Conservation (phyloP, 2,888 invertebrate genomes). For the Keiferia lycopersicella region DNA sequence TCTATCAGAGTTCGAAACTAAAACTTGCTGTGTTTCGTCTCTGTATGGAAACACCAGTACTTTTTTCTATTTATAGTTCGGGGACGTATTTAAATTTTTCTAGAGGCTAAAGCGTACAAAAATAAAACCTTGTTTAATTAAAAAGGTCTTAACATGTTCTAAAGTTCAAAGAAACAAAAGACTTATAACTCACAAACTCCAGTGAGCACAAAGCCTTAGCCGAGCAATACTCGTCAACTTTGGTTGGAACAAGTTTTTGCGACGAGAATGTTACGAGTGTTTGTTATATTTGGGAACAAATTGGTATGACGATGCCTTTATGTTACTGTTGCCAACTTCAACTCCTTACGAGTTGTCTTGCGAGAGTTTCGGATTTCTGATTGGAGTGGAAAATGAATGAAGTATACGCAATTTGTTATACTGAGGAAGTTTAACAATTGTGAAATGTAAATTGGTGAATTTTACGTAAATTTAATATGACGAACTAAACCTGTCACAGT, state of each 20-base stretch:
- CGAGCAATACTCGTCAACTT: background rate
- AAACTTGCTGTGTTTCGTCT: too few species aligned
- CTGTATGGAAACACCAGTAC: too few species aligned
- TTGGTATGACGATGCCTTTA: background rate
- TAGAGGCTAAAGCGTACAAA: too few species aligned
- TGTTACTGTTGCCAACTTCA: background rate
- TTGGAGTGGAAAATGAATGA: background rate
- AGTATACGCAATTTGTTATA: background rate
- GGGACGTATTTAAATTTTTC: too few species aligned
- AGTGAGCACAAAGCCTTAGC: background rate
- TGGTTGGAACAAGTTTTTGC: constrained; percentile 1
- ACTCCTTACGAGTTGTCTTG: background rate
- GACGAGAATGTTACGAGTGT: background rate
- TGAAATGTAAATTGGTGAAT: too few species aligned
- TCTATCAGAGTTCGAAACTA: too few species aligned
- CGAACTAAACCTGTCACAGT: too few species aligned
- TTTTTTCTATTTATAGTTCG: too few species aligned
- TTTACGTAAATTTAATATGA: too few species aligned
- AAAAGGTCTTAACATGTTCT: background rate
- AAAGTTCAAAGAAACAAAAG: background rate
- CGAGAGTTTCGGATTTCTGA: background rate
- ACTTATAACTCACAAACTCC: background rate
- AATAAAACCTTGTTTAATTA: too few species aligned
- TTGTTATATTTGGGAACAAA: background rate
- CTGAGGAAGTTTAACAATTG: too few species aligned